phyloP scores from a whole-genome alignment of 2,113 vertebrate genomes.

The Calcarius ornatus region DNA sequence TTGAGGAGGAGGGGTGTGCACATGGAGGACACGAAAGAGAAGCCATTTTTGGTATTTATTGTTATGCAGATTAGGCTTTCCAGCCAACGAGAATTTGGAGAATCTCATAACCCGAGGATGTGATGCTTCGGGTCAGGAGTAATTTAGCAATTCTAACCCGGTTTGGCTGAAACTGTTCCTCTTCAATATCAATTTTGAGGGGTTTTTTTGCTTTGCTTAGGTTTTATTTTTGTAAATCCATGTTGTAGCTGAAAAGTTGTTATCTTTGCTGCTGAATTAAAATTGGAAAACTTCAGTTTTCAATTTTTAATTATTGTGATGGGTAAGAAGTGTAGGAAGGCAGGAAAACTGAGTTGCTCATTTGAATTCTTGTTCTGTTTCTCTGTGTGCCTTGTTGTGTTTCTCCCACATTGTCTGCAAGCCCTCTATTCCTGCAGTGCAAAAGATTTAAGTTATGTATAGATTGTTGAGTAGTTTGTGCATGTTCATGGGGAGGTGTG shows the following conservation, averaged over 20 bases:
- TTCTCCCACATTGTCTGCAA: accelerated
- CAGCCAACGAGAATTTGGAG: not conserved
- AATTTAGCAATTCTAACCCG: not conserved
- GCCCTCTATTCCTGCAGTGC: not conserved
- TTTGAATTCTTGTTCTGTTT: not conserved
- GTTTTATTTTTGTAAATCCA: not conserved
- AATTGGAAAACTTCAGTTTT: not conserved
- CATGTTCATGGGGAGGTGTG: not conserved
- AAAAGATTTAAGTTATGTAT: not conserved
- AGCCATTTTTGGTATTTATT: not conserved
- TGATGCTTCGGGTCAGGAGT: not conserved
- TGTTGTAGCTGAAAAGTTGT: not conserved
- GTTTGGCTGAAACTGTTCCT: not conserved
- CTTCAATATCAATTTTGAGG: not conserved
- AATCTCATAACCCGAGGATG: not conserved
- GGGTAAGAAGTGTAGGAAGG: not conserved
- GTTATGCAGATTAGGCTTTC: not conserved
- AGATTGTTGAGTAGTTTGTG: too few species aligned
- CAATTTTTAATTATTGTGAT: not conserved
- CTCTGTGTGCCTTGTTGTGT: not conserved
- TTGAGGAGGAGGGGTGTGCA: not conserved
- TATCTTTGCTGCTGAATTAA: not conserved
- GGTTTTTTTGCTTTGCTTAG: not conserved
- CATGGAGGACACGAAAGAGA: not conserved
- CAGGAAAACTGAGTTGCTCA: not conserved